Conservation (phyloP, 1,140 invertebrate species). For the Drosophila sp. region DNA sequence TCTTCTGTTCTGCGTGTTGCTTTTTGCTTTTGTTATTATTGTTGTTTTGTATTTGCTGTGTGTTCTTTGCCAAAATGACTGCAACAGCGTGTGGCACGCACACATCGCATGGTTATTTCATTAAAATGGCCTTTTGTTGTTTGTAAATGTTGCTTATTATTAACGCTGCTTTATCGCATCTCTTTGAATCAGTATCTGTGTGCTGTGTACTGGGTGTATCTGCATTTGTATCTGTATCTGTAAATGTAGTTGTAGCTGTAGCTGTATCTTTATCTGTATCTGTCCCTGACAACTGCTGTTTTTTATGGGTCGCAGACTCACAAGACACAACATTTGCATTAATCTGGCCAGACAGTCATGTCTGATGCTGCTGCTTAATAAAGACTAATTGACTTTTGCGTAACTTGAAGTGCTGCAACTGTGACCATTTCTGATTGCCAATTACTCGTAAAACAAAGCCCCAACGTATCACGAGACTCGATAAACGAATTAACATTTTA, state of each 20-base stretch:
- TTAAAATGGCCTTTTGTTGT: slow-evolving; percentile 83
- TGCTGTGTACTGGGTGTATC: neutral
- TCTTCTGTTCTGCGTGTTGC: neutral
- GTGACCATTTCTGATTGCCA: slow-evolving; percentile 61
- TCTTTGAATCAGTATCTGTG: slow-evolving; percentile 49
- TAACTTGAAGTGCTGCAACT: slow-evolving; percentile 26
- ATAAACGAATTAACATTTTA: slow-evolving; percentile 82
- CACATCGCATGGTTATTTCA: slow-evolving; percentile 77
- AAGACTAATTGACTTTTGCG: slow-evolving; percentile 79
- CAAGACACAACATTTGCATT: slow-evolving; percentile 80
- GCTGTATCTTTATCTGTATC: slow-evolving; percentile 10
- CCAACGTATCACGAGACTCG: slow-evolving; percentile 52
- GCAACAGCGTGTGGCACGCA: slow-evolving; percentile 59
- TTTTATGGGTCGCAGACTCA: slow-evolving; percentile 62
- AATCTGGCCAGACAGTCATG: slow-evolving; percentile 43
- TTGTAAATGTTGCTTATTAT: slow-evolving; percentile 83
- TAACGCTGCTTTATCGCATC: slow-evolving; percentile 72
- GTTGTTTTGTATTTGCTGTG: slow-evolving; percentile 10
- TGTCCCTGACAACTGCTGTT: slow-evolving; percentile 51
- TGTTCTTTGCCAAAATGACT: slow-evolving; percentile 29
- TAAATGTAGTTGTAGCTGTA: slow-evolving; percentile 7
- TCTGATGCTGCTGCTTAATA: slow-evolving; percentile 64
- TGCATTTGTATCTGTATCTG: slow-evolving; percentile 3
- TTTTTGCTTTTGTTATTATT: slow-evolving; percentile 17
- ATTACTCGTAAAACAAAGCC: slow-evolving; percentile 61